Conservation (phyloP, 2,888 invertebrate species). For the Diadromus collaris region DNA sequence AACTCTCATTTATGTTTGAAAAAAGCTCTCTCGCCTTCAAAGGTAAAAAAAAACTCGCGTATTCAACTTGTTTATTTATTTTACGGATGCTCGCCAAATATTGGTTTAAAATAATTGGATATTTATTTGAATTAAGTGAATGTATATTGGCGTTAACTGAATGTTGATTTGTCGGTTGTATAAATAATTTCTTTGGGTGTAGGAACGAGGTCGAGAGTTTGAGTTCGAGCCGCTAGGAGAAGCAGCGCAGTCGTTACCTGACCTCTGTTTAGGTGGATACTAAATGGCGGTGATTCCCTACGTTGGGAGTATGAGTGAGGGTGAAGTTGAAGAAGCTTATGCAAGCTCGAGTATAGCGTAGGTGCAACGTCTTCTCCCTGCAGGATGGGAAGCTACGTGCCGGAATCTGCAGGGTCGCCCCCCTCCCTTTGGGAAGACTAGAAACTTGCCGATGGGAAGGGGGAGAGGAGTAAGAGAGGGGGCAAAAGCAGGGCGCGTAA, state of each 20-base stretch:
- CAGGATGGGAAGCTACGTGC: constrained; percentile 18
- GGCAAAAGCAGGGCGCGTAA: constrained; percentile 57
- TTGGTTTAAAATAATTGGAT: neutral
- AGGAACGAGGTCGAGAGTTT: neutral
- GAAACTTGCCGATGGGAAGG: constrained; percentile 7
- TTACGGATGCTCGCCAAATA: neutral
- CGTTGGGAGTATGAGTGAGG: neutral
- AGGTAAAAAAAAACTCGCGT: neutral
- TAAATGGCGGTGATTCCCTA: neutral
- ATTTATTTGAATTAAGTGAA: too few species aligned
- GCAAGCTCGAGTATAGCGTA: neutral
- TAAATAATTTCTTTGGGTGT: too few species aligned
- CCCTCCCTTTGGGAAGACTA: constrained; percentile 4
- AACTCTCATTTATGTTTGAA: neutral
- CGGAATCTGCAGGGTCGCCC: neutral
- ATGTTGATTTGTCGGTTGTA: neutral
- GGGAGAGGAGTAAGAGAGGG: constrained; percentile 9
- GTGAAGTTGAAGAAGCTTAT: neutral
- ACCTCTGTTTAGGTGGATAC: neutral
- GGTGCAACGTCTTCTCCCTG: constrained; percentile 9
- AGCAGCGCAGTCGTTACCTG: neutral
- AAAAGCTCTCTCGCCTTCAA: neutral
- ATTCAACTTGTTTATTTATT: neutral
- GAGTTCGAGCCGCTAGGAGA: neutral
- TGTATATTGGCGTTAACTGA: too few species aligned